These are phyloP conservation scores for Tilapia sparmanii DNA, from an alignment of 2,113 vertebrate genomes.

Conservation along the genomic window DNA sequence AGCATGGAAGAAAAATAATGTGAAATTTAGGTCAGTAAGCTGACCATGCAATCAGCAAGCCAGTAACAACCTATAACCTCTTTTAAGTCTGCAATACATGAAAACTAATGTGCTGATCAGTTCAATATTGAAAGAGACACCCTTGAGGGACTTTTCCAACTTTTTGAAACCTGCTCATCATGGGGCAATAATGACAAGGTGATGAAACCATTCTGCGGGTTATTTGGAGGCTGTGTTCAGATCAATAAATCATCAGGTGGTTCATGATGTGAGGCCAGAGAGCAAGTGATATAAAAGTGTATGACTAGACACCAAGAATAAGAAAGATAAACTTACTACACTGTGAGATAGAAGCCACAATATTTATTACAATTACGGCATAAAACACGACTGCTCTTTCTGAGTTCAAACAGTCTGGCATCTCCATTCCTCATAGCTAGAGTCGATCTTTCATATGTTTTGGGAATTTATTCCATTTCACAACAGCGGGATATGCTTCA, in stretches of 20 bases:
- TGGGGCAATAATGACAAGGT: conserved; percentile 64
- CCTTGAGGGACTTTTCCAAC: conserved; percentile 49
- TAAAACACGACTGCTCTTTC: conserved; percentile 16
- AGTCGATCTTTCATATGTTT: conserved; percentile 37
- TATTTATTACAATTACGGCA: conserved; percentile 27
- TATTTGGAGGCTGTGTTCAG: conserved; percentile 61
- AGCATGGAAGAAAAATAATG: neutral
- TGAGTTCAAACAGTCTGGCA: conserved; percentile 8
- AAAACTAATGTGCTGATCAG: conserved; percentile 37
- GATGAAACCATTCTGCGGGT: conserved; percentile 70
- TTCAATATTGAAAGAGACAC: conserved; percentile 54
- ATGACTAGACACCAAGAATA: conserved; percentile 17
- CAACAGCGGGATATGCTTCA: conserved; percentile 40
- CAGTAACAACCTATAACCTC: conserved; percentile 32
- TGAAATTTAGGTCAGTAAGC: conserved; percentile 6
- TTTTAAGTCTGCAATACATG: conserved; percentile 23
- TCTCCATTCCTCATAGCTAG: conserved; percentile 8
- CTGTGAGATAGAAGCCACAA: neutral
- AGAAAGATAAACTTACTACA: neutral
- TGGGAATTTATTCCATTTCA: conserved; percentile 47
- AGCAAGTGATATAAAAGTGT: conserved; percentile 21
- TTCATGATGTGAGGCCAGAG: conserved; percentile 47
- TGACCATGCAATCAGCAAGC: conserved; percentile 22
- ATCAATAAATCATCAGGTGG: conserved; percentile 76
- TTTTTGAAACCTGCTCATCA: conserved; percentile 61